Conservation (phyloP, 35 echinoderm and acorn worm species). For the Stichopus chloronotus region DNA sequence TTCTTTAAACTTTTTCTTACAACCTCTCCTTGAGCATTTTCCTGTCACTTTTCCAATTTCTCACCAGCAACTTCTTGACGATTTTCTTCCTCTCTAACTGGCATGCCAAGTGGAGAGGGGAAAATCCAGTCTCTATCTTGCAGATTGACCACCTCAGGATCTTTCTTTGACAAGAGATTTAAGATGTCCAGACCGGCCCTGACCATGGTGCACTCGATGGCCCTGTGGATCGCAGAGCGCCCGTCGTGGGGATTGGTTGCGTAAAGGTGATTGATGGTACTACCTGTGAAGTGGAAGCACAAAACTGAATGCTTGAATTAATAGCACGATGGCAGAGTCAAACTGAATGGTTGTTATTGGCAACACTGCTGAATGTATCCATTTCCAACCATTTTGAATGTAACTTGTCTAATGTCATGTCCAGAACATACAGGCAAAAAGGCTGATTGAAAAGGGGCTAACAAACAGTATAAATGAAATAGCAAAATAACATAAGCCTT, state of each 20-base stretch:
- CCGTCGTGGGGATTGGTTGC: conserved; percentile 81
- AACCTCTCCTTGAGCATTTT: too few relatives aligned
- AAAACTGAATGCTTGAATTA: not conserved
- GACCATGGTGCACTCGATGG: conserved; percentile 75
- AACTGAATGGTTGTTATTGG: not conserved
- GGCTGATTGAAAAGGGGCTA: too few relatives aligned
- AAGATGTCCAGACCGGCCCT: conserved; percentile 52
- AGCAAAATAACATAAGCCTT: too few relatives aligned
- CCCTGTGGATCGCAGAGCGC: conserved; percentile 76
- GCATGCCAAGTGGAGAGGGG: conserved; percentile 86
- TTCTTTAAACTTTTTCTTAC: too few relatives aligned
- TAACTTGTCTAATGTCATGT: not conserved
- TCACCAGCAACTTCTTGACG: conserved; percentile 91
- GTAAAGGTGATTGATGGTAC: conserved; percentile 82
- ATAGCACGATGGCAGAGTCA: not conserved
- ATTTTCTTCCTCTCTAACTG: conserved; percentile 77
- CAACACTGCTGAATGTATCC: not conserved
- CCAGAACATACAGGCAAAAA: too few relatives aligned
- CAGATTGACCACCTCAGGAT: conserved; percentile 70
- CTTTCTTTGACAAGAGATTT: conserved; percentile 63
- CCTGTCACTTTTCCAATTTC: not conserved
- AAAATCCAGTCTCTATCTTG: conserved; percentile 81
- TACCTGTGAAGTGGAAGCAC: conserved; percentile 39
- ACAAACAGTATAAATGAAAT: too few relatives aligned
- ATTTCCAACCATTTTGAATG: not conserved